phyloP scores from a whole-genome alignment of 2,797 vertebrate species.

The Gymnodraco acuticeps region DNA sequence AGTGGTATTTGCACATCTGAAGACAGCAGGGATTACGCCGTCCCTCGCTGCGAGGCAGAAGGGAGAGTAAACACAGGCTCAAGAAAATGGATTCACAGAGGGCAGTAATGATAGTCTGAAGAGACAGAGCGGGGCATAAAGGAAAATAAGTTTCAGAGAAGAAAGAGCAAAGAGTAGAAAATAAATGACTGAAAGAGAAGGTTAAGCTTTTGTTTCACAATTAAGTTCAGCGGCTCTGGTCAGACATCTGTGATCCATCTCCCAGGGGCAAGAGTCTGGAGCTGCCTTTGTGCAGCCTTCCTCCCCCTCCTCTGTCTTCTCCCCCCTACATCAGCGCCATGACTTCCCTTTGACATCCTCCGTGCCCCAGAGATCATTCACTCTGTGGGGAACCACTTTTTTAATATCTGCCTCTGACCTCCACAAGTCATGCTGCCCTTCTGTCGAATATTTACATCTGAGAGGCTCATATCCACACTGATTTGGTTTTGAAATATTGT shows the following conservation, averaged over 20 bases:
- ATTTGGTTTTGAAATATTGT: no score
- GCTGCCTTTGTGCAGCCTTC: constrained; percentile 30
- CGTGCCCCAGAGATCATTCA: constrained; percentile 38
- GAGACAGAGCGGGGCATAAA: constrained; percentile 30
- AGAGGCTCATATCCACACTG: not conserved
- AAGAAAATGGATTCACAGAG: constrained; percentile 46
- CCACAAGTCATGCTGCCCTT: constrained; percentile 31
- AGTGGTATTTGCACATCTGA: constrained; percentile 66
- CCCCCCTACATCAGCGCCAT: not conserved
- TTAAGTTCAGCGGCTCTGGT: constrained; percentile 61
- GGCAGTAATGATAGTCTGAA: constrained; percentile 35
- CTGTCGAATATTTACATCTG: not conserved
- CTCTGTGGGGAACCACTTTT: constrained; percentile 20
- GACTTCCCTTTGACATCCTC: constrained; percentile 35
- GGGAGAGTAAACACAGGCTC: constrained; percentile 41
- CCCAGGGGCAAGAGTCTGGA: constrained; percentile 57
- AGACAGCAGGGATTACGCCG: constrained; percentile 37
- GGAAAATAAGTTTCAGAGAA: constrained; percentile 21
- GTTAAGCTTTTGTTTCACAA: constrained; percentile 64
- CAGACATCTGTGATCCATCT: constrained; percentile 80
- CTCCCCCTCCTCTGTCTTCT: not conserved
- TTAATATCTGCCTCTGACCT: constrained; percentile 45
- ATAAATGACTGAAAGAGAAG: constrained; percentile 12
- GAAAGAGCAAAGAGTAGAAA: constrained; percentile 10
- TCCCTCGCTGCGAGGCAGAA: constrained; percentile 27